A percentile compares a stretch with the other conserved stretches of the same genome.
phyloP scores from a whole-genome alignment of 2,113 vertebrate genomes.

The Phyllostomus hastatus region DNA sequence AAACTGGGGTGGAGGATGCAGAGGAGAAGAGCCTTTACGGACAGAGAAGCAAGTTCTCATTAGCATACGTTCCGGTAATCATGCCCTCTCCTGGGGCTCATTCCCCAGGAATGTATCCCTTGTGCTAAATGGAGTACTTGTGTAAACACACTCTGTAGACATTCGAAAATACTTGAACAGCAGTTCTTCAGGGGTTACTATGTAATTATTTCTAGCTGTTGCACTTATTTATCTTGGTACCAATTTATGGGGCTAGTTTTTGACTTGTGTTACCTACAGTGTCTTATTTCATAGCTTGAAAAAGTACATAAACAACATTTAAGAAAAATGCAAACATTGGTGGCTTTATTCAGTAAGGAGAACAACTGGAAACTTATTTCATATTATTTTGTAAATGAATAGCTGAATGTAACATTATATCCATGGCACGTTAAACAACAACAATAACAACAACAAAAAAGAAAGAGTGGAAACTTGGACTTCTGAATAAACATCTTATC shows the following conservation, averaged over 20 bases:
- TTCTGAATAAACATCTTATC: neutral
- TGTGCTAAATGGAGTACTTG: neutral
- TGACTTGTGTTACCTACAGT: neutral
- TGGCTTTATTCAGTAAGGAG: neutral
- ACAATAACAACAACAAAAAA: neutral
- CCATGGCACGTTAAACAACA: neutral
- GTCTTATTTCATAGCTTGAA: slow-evolving; percentile 18
- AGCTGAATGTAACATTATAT: neutral
- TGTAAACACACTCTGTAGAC: neutral
- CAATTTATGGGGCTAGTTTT: neutral
- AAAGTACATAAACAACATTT: neutral
- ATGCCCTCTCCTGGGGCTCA: neutral
- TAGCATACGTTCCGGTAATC: fast-evolving
- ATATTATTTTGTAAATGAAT: neutral
- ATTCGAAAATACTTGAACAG: neutral
- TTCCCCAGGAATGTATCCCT: neutral
- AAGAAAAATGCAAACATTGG: neutral
- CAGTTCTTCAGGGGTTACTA: neutral
- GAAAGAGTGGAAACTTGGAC: neutral
- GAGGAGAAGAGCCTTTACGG: neutral
- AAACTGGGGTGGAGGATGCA: neutral
- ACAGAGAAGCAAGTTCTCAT: neutral
- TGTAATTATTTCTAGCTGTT: slow-evolving; percentile 17
- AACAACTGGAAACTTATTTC: neutral
- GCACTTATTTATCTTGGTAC: slow-evolving; percentile 20